Conservation (phyloP, 2,113 vertebrate genomes). For the Crocuta crocuta region DNA sequence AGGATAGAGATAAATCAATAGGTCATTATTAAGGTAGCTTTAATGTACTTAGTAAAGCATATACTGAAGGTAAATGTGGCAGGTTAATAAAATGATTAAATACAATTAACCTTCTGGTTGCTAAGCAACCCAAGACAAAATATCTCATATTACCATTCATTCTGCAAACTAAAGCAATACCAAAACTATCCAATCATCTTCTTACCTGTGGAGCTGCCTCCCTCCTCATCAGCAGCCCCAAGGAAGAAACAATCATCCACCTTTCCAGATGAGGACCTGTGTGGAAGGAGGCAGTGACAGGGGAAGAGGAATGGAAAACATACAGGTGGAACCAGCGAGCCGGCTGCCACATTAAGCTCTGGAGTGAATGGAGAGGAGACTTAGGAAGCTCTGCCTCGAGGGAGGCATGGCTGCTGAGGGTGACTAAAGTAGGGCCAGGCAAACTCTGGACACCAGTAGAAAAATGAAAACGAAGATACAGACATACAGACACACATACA, state of each 20-base stretch:
- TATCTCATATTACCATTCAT: neutral
- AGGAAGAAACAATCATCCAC: constrained; percentile 48
- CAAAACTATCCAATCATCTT: neutral
- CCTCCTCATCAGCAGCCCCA: constrained; percentile 55
- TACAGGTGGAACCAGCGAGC: neutral
- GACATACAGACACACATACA: neutral
- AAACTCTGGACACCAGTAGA: neutral
- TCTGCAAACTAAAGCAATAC: constrained; percentile 42
- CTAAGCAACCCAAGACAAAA: constrained; percentile 7
- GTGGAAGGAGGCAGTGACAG: constrained; percentile 58
- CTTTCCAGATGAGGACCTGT: constrained; percentile 43
- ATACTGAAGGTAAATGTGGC: neutral
- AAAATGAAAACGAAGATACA: constrained; percentile 7
- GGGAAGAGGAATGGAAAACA: constrained; percentile 4
- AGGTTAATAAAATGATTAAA: constrained; percentile 26
- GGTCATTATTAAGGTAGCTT: neutral
- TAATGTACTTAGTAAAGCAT: constrained; percentile 35
- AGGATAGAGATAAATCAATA: constrained; percentile 19
- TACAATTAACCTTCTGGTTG: neutral
- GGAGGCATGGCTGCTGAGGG: neutral
- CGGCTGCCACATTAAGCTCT: neutral
- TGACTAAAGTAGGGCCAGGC: neutral
- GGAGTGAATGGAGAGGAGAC: neutral
- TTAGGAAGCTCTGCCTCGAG: neutral
- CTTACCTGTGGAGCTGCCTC: constrained; percentile 64